Evolutionary conservation across 2,797 vertebrate species (phyloP).

Genomic region (Oryzias sinensis): DNA sequence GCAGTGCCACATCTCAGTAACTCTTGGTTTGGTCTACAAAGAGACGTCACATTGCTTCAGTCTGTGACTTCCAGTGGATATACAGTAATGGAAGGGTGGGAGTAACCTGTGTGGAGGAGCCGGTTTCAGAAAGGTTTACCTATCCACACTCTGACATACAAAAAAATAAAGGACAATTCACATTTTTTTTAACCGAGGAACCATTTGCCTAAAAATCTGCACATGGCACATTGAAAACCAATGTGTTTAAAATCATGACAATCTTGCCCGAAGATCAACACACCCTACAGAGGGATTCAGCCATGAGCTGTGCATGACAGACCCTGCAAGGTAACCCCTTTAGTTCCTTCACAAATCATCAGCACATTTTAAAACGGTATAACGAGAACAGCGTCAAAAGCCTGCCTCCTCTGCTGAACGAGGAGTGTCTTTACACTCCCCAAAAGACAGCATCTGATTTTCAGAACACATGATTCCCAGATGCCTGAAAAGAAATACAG

Average conservation of each 20-base stretch:
- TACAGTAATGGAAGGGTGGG: constrained; percentile 39
- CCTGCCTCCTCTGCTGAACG: constrained; percentile 15
- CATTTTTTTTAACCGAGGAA: constrained; percentile 64
- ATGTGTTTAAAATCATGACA: constrained; percentile 55
- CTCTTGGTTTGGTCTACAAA: constrained; percentile 40
- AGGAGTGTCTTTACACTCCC: not conserved
- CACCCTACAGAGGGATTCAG: constrained; percentile 42
- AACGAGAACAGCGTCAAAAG: constrained; percentile 43
- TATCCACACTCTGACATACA: constrained; percentile 51
- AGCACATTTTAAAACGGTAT: constrained; percentile 60
- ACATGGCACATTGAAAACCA: constrained; percentile 63
- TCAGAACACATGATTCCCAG: constrained; percentile 18
- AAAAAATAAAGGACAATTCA: constrained; percentile 64
- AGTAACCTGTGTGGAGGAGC: constrained; percentile 26
- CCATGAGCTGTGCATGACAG: constrained; percentile 24
- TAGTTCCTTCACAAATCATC: constrained; percentile 62
- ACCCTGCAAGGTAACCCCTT: constrained; percentile 59
- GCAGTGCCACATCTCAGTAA: constrained; percentile 69
- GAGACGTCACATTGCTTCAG: constrained; percentile 64
- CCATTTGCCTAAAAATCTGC: constrained; percentile 34
- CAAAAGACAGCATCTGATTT: constrained; percentile 15
- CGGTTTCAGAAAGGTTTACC: constrained; percentile 41
- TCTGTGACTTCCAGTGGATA: constrained; percentile 69
- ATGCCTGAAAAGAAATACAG: constrained; percentile 30
- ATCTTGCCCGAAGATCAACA: constrained; percentile 44